Evolutionary conservation across 1,140 invertebrate genomes (phyloP).

Genomic region (Brachystomella parvula): DNA sequence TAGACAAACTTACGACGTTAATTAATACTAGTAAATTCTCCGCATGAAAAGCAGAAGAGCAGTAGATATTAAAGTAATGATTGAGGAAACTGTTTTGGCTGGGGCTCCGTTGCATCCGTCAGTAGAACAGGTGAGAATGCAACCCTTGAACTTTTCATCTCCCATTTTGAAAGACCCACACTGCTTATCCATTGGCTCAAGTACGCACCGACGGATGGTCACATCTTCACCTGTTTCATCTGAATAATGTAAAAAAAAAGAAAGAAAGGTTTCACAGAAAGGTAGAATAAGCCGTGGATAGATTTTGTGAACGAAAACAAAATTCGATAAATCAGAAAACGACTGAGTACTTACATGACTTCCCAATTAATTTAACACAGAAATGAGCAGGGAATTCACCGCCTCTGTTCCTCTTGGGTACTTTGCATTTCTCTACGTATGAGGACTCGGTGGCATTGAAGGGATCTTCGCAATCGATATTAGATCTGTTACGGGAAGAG

Average conservation of each 20-base stretch:
- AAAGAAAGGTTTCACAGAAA: not conserved
- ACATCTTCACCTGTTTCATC: constrained; percentile 42
- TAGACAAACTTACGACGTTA: no score
- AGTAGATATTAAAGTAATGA: not conserved
- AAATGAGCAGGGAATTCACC: constrained; percentile 52
- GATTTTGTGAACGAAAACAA: not conserved
- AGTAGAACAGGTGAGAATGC: constrained; percentile 51
- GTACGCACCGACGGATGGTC: constrained; percentile 50
- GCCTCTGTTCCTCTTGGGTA: constrained; percentile 49
- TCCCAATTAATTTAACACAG: constrained; percentile 53
- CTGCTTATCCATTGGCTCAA: constrained; percentile 53
- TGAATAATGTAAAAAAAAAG: constrained; percentile 21
- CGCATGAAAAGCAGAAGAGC: not conserved
- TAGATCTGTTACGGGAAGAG: constrained; percentile 50
- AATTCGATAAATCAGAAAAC: not conserved
- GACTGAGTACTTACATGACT: constrained; percentile 41
- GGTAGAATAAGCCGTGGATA: not conserved
- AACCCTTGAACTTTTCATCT: constrained; percentile 47
- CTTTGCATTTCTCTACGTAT: constrained; percentile 50
- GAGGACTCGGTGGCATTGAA: constrained; percentile 47
- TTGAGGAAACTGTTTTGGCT: not conserved
- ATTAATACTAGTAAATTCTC: no score
- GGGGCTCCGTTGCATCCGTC: constrained; percentile 44
- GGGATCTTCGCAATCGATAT: constrained; percentile 52
- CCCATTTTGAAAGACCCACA: constrained; percentile 49